These are phyloP conservation scores for Glyphotaelius pellucidus DNA, from an alignment of 2,888 invertebrate species.

Conservation along the genomic window DNA sequence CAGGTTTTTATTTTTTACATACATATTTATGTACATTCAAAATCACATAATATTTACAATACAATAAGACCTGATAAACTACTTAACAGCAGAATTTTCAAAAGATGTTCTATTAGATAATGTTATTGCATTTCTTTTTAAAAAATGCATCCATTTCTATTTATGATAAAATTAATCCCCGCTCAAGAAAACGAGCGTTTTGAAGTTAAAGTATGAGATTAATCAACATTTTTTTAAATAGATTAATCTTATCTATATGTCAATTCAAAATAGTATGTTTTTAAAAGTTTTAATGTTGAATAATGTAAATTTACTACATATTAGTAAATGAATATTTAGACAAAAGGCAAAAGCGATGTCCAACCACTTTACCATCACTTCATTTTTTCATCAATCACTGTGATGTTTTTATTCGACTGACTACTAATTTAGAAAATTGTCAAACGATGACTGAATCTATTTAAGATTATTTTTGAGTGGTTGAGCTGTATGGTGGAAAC, in stretches of 20 bases:
- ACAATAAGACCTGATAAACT: background rate
- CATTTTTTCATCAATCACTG: background rate
- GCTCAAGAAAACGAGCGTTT: background rate
- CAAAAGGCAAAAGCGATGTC: background rate
- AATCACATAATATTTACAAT: background rate
- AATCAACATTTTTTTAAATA: background rate
- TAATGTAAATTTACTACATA: background rate
- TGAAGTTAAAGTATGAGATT: background rate
- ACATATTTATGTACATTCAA: too few relatives aligned
- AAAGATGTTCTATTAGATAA: background rate
- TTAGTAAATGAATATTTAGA: background rate
- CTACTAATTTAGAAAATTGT: slow-evolving; percentile 15
- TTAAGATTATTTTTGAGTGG: slow-evolving; percentile 17
- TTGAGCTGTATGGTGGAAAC: background rate
- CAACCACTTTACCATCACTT: background rate
- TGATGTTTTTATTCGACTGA: slow-evolving; percentile 25
- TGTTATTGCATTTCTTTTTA: background rate
- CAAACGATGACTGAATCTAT: slow-evolving; percentile 23
- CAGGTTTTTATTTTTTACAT: too few relatives aligned
- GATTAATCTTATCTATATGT: background rate
- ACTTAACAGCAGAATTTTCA: background rate
- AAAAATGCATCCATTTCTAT: too few relatives aligned
- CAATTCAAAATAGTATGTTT: background rate
- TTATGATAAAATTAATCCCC: background rate
- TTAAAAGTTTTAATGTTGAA: too few relatives aligned